phyloP scores from a whole-genome alignment of 2,888 invertebrate genomes.

The Heteropelma amictum region DNA sequence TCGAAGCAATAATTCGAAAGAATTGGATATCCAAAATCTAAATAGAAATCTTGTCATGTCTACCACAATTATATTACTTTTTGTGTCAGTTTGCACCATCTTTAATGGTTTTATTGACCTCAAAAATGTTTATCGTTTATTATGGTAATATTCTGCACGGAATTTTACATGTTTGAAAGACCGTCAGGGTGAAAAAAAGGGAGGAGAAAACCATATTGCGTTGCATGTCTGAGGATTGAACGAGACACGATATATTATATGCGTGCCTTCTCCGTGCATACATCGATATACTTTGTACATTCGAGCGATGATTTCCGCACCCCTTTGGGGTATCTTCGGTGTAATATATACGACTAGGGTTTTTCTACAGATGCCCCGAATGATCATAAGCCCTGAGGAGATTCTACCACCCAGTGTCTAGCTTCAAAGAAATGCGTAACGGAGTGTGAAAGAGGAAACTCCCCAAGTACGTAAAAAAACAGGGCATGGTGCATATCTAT shows the following conservation, averaged over 20 bases:
- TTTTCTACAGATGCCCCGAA: constrained; percentile 49
- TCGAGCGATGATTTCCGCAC: constrained; percentile 48
- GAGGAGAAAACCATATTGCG: constrained; percentile 29
- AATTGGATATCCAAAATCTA: no score
- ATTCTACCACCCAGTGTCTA: constrained; percentile 27
- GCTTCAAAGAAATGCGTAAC: constrained; percentile 19
- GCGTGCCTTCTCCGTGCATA: no score
- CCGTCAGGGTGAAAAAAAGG: constrained; percentile 13
- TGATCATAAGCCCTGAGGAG: constrained; percentile 46
- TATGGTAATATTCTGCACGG: no score
- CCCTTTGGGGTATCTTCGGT: constrained; percentile 41
- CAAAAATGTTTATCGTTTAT: no score
- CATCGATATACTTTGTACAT: neutral
- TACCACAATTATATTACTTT: no score
- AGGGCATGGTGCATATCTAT: constrained; percentile 5
- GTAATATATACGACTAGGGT: constrained; percentile 36
- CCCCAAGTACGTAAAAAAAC: constrained; percentile 29
- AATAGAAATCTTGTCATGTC: no score
- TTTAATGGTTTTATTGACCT: no score
- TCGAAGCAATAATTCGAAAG: no score
- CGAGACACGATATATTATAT: neutral
- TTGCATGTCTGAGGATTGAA: constrained; percentile 23
- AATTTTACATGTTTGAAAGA: neutral
- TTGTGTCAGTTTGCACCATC: no score
- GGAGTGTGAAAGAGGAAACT: constrained; percentile 34